phyloP scores from a whole-genome alignment of 2,113 vertebrate species.

The Spea bombifrons region DNA sequence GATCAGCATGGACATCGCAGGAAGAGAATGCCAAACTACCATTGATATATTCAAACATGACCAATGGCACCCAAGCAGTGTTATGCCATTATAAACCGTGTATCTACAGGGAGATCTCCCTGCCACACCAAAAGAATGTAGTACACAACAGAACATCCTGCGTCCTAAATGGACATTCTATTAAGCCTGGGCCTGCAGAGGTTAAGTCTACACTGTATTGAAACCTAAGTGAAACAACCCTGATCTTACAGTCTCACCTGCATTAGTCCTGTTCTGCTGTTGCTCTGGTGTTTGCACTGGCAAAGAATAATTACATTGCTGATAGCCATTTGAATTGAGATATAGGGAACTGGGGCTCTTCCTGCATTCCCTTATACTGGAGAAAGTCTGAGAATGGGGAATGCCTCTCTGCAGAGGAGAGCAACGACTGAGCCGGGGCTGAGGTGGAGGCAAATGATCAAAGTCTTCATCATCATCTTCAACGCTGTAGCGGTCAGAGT shows the following conservation, averaged over 20 bases:
- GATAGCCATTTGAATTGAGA: constrained; percentile 77
- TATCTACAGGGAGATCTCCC: too few species aligned
- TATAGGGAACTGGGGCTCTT: constrained; percentile 80
- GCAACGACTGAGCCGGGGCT: constrained; percentile 83
- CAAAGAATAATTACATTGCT: constrained; percentile 73
- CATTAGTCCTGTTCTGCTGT: constrained; percentile 73
- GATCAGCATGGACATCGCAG: too few species aligned
- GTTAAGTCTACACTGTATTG: too few species aligned
- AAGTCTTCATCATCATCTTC: constrained; percentile 91
- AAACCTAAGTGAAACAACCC: too few species aligned
- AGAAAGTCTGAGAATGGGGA: constrained; percentile 94
- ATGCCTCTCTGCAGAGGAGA: constrained; percentile 84
- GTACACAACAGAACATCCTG: too few species aligned
- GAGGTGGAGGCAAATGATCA: constrained; percentile 87
- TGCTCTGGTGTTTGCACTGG: constrained; percentile 74
- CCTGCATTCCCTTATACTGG: constrained; percentile 87
- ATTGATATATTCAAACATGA: too few species aligned
- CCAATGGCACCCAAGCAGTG: too few species aligned
- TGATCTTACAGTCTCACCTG: constrained; percentile 65
- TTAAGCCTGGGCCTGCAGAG: too few species aligned
- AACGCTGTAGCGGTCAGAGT: constrained; percentile 81
- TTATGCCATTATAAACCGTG: too few species aligned
- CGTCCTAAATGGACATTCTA: too few species aligned
- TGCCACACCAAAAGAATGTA: too few species aligned
- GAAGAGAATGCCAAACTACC: too few species aligned